Evolutionary conservation across 2,888 invertebrate species (phyloP).

Genomic region (Tethea ocularis): DNA sequence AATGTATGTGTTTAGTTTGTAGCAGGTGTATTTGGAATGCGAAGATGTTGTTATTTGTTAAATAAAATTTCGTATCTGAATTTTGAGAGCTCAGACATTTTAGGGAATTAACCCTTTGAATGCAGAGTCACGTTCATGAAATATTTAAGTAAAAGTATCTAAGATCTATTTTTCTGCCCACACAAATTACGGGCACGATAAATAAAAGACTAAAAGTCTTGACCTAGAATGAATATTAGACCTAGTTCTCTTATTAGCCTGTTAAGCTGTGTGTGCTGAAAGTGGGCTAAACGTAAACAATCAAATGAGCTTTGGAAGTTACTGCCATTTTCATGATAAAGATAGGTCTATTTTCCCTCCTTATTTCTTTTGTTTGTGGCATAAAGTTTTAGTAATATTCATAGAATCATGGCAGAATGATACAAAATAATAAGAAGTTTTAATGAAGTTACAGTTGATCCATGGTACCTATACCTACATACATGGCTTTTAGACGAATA

Average conservation of each 20-base stretch:
- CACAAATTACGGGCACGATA: neutral
- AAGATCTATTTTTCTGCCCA: neutral
- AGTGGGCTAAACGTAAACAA: neutral
- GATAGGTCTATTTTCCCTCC: too few species aligned
- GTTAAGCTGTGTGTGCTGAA: neutral
- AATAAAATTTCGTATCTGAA: neutral
- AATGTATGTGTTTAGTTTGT: neutral
- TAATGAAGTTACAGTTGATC: too few species aligned
- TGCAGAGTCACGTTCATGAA: neutral
- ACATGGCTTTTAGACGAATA: too few species aligned
- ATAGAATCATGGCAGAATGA: too few species aligned
- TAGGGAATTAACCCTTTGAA: too few species aligned
- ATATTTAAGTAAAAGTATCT: neutral
- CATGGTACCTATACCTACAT: too few species aligned
- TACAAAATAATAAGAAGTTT: too few species aligned
- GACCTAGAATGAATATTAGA: neutral
- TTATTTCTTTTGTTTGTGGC: too few species aligned
- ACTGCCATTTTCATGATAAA: neutral
- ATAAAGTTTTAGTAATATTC: too few species aligned
- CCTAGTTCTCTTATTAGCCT: neutral
- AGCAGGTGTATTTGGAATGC: neutral
- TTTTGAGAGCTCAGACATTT: too few species aligned
- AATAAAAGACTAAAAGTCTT: neutral
- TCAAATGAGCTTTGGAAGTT: neutral
- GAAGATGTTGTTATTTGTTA: neutral